phyloP scores from a whole-genome alignment of 2,888 invertebrate genomes.

The Palloptera scutellata region DNA sequence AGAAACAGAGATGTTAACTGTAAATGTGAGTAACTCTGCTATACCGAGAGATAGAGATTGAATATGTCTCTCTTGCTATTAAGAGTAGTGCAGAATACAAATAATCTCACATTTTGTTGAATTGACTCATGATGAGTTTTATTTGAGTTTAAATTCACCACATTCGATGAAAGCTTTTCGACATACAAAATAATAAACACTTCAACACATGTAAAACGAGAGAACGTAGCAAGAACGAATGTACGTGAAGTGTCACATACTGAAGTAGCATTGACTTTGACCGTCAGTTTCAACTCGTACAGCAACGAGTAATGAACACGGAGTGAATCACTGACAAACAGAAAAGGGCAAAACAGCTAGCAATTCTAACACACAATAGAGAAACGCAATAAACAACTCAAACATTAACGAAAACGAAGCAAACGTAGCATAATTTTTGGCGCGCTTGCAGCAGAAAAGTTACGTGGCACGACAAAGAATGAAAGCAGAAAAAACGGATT shows the following conservation, averaged over 20 bases:
- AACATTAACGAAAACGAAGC: slow-evolving; percentile 8
- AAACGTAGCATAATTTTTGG: slow-evolving; percentile 49
- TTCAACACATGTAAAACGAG: background rate
- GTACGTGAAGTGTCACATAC: background rate
- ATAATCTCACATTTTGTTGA: too few relatives aligned
- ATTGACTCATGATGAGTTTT: background rate
- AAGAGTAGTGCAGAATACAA: too few relatives aligned
- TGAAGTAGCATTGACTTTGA: slow-evolving; percentile 49
- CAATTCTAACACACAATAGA: slow-evolving; percentile 12
- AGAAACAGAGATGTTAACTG: too few relatives aligned
- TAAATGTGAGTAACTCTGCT: too few relatives aligned
- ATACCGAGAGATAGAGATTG: too few relatives aligned
- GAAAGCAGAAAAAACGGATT: background rate
- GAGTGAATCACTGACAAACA: slow-evolving; percentile 31
- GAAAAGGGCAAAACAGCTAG: slow-evolving; percentile 6
- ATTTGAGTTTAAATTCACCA: background rate
- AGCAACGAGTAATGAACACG: slow-evolving; percentile 49
- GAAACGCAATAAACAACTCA: slow-evolving; percentile 1
- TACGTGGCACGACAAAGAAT: background rate
- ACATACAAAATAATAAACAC: background rate
- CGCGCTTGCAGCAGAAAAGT: slow-evolving; percentile 40
- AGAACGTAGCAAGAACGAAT: background rate
- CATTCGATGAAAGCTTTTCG: background rate
- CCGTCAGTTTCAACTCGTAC: slow-evolving; percentile 56
- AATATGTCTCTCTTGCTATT: too few relatives aligned